A percentile compares a stretch with the other conserved stretches of the same genome.
phyloP scores from a whole-genome alignment of 1,140 invertebrate species.

The Diorhabda elongata region DNA sequence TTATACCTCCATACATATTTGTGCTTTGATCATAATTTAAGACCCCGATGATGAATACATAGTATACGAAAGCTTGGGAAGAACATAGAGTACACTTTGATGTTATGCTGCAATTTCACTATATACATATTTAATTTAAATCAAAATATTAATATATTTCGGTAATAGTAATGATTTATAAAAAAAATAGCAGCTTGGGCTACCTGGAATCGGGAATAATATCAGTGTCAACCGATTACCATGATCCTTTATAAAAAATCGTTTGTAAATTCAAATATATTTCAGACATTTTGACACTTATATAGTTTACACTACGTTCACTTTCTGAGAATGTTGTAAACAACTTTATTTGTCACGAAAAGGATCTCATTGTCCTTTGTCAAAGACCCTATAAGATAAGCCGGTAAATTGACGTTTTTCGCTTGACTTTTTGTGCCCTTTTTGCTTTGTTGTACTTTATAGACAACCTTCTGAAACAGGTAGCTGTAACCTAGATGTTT shows the following conservation, averaged over 20 bases:
- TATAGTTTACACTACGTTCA: neutral
- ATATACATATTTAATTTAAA: too few species aligned
- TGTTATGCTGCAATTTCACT: too few species aligned
- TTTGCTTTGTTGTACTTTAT: conserved; percentile 2
- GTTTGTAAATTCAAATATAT: neutral
- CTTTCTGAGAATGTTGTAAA: neutral
- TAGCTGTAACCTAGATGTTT: neutral
- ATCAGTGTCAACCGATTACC: neutral
- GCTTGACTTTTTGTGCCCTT: conserved; percentile 1
- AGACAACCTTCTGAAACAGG: neutral
- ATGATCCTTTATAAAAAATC: neutral
- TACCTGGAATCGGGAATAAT: too few species aligned
- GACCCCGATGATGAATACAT: too few species aligned
- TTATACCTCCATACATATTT: too few species aligned
- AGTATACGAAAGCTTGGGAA: too few species aligned
- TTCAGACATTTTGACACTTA: neutral
- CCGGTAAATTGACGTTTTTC: conserved; percentile 2
- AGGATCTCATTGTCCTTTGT: neutral
- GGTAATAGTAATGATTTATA: too few species aligned
- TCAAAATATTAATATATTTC: too few species aligned
- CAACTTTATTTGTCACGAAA: neutral
- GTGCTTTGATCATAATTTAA: too few species aligned
- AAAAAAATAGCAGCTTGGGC: too few species aligned
- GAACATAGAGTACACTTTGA: too few species aligned
- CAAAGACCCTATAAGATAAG: neutral